Conservation (phyloP, 2,888 invertebrate species). For the Siphlonurus alternatus region DNA sequence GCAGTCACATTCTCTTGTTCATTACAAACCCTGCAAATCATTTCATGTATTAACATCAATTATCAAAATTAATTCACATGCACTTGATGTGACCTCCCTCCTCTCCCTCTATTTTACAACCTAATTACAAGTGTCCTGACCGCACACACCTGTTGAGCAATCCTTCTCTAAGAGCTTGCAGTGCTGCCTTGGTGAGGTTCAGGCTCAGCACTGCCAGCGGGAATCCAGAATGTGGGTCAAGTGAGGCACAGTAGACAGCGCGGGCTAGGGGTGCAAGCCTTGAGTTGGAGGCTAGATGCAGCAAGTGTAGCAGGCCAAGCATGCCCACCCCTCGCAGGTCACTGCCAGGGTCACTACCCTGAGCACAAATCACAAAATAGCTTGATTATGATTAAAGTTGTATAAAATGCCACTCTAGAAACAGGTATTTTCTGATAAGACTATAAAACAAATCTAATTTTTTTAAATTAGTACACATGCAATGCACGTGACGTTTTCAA, state of each 20-base stretch:
- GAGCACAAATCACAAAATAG: conserved; percentile 8
- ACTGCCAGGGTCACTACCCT: conserved; percentile 33
- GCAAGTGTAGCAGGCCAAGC: conserved; percentile 30
- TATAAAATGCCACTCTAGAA: no score
- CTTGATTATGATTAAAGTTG: no score
- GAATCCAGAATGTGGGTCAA: conserved; percentile 31
- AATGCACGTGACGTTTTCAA: no score
- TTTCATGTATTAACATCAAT: neutral
- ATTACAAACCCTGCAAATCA: conserved; percentile 26
- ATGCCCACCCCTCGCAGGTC: conserved; percentile 34
- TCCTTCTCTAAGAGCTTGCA: conserved; percentile 31
- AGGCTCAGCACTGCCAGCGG: conserved; percentile 35
- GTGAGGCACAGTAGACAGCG: conserved; percentile 28
- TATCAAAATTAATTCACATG: no score
- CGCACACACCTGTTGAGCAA: conserved; percentile 28
- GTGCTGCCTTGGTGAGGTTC: conserved; percentile 31
- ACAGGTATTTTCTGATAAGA: no score
- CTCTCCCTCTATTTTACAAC: no score
- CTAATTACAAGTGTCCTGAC: no score
- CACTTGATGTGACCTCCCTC: no score
- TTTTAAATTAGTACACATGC: no score
- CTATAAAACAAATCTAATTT: no score
- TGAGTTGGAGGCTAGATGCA: conserved; percentile 26
- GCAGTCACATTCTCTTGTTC: conserved; percentile 24
- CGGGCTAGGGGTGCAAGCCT: conserved; percentile 22